phyloP scores from a whole-genome alignment of 2,113 vertebrate species.

The Sphyrna mokarran region DNA sequence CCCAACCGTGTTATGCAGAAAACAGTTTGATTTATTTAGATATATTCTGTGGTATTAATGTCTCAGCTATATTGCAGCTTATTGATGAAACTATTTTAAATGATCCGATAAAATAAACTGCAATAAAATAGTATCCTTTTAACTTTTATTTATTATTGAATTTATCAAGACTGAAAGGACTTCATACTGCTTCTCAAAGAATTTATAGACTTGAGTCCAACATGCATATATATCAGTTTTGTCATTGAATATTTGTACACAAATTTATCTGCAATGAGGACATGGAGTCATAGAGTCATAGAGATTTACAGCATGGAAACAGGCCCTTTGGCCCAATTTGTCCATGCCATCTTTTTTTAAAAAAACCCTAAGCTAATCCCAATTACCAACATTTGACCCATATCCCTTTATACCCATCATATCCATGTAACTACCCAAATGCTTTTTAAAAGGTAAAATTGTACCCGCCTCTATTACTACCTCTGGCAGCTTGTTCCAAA shows the following conservation, averaged over 20 bases:
- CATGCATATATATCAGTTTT: background rate
- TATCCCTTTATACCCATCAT: too few relatives aligned
- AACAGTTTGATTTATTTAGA: background rate
- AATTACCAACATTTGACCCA: too few relatives aligned
- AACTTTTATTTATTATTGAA: background rate
- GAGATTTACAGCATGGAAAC: too few relatives aligned
- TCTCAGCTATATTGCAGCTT: background rate
- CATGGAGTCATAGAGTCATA: too few relatives aligned
- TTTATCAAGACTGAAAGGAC: background rate
- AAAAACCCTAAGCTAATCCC: too few relatives aligned
- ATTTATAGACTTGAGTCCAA: background rate
- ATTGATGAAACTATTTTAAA: background rate
- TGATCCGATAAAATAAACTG: background rate
- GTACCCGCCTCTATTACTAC: too few relatives aligned
- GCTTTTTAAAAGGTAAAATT: too few relatives aligned
- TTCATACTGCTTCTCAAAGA: background rate
- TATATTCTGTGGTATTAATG: slow-evolving; percentile 1
- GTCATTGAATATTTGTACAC: background rate
- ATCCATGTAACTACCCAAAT: too few relatives aligned
- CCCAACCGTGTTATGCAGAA: background rate
- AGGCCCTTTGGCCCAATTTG: too few relatives aligned
- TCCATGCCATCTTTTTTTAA: too few relatives aligned
- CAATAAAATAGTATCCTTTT: background rate
- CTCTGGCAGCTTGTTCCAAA: too few relatives aligned
- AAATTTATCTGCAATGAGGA: background rate